Evolutionary conservation across 2,113 vertebrate species (phyloP), one percentile per base, ranked within the genome.

Genomic region (Budorcas taxicolor): DNA sequence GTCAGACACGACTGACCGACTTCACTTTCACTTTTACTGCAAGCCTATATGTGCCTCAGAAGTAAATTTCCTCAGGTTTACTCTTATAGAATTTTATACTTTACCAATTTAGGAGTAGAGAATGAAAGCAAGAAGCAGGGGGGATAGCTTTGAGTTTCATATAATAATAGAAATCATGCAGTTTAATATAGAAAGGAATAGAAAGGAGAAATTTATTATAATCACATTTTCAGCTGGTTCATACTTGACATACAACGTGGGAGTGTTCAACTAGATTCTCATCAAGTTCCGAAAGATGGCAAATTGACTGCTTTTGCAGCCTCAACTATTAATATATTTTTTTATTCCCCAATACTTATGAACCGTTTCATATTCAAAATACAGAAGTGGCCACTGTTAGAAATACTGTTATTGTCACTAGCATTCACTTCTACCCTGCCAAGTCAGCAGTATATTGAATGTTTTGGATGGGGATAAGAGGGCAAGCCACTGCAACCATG

Each of bases 171-270:
- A 93, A 85, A 29, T 71, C 64, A 45, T 67, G 31, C 58, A 92
- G 25, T 88, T 94, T 96, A 92, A 27, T 64, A 92, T 23, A 89
- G 40, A 53, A 25, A 91, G 53, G n/a, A 94, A 92, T 85, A 85
- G 62, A 90, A 60, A 64, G 45, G 45, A 87, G 10, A 88, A 43
- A 89, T n/a, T 87, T 96, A 57, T n/a, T 88, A 17, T 92, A 78
- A 80, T 92, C 84, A 78, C 90, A 50, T 95, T 95, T 95, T 95
- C 85, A 97, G 25, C 53, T 81, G 9, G 36, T 80, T 95, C 85
- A 67, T 87, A 90, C 47, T 93, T 95, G 67, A 58, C 71, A 27
- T 52, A 43, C 19, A 71, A 43, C 57, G 23, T 76, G 71, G 60
- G 90, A 76, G 7, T 52, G 4, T 95, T 95, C 62, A 67, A 13